Conservation (phyloP, 2,113 vertebrate species). For the Mormyrus lacerda region DNA sequence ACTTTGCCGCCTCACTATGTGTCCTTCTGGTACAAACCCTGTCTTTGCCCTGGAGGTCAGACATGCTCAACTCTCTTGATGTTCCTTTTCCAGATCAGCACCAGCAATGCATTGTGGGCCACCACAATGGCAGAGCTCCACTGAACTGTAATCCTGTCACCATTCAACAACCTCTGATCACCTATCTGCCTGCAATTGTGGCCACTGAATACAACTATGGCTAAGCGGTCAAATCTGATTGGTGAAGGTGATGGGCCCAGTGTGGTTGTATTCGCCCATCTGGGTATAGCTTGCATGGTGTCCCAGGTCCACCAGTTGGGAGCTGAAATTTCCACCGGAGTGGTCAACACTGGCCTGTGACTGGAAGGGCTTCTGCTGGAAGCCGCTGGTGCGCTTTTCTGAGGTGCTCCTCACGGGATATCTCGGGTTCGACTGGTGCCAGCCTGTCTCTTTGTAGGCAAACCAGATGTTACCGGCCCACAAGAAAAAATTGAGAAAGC, state of each 20-base stretch:
- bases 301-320: constrained; percentile 63
- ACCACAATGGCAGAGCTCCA: background rate
- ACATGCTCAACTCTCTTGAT: background rate
- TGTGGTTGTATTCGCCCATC: constrained; percentile 58
- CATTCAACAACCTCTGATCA: constrained; percentile 1
- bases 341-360: constrained; percentile 72
- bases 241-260: constrained; percentile 74
- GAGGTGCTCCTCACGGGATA: constrained; percentile 70
- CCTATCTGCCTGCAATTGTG: constrained; percentile 29
- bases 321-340: constrained; percentile 41
- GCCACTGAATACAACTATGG: constrained; percentile 35
- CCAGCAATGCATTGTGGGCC: background rate
- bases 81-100: constrained; percentile 33
- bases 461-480: constrained; percentile 99
- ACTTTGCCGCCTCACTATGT: constrained; percentile 13
- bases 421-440: constrained; percentile 83
- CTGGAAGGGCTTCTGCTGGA: constrained; percentile 68
- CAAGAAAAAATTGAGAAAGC: constrained; percentile 89
- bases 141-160: background rate
- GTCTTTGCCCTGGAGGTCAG: background rate
- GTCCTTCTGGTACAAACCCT: constrained; percentile 28
- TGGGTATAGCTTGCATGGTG: constrained; percentile 57
- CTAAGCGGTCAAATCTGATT: constrained; percentile 70
- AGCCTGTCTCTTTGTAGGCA: constrained; percentile 96
- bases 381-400: constrained; percentile 76